phyloP scores from a whole-genome alignment of 2,888 invertebrate species.

The Parasteatoda lunata region DNA sequence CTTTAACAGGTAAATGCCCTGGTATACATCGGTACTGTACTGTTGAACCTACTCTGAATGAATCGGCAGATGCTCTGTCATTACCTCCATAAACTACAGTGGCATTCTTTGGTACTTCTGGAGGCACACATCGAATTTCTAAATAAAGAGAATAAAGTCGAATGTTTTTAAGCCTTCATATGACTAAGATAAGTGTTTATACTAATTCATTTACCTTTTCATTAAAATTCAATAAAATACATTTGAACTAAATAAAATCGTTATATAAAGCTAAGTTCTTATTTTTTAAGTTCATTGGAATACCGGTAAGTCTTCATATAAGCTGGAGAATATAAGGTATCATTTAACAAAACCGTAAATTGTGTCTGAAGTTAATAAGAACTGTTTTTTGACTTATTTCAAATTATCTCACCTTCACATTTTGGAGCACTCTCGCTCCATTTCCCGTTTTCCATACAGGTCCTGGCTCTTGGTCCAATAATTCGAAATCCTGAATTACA shows the following conservation, averaged over 20 bases:
- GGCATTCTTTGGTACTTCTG: constrained; percentile 86
- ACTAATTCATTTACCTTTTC: too few species aligned
- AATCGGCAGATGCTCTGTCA: constrained; percentile 79
- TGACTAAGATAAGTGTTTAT: not conserved
- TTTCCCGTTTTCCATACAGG: constrained; percentile 83
- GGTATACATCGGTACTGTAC: constrained; percentile 71
- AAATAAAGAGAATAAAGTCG: constrained; percentile 69
- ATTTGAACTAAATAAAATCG: not conserved
- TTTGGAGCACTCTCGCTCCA: constrained; percentile 90
- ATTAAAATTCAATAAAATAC: not conserved
- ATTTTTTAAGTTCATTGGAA: too few species aligned
- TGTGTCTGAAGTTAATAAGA: too few species aligned
- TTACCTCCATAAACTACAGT: constrained; percentile 92
- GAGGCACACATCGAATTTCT: constrained; percentile 92
- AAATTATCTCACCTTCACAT: constrained; percentile 83
- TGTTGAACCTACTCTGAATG: constrained; percentile 72
- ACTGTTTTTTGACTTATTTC: not conserved
- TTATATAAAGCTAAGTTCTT: not conserved
- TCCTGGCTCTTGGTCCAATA: constrained; percentile 83
- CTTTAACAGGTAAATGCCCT: constrained; percentile 71
- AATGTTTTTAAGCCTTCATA: not conserved
- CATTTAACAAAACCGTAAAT: too few species aligned
- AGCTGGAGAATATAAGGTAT: too few species aligned
- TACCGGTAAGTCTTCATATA: too few species aligned
- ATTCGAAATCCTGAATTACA: constrained; percentile 87